Conservation (phyloP, 2,797 vertebrate genomes). For the Periparus ater region DNA sequence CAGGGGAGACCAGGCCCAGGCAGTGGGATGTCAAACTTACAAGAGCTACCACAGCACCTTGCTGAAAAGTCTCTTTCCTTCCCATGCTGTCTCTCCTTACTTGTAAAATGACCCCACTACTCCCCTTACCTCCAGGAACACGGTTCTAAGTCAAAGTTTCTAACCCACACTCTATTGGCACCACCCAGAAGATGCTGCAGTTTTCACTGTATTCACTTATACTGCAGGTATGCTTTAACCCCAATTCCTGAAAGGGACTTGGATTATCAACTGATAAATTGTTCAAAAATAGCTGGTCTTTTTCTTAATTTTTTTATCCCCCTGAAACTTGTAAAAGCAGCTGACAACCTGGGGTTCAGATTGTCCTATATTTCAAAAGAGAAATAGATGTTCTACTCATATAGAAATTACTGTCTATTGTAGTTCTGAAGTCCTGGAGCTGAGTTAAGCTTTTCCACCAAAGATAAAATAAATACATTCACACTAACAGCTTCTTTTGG, state of each 20-base stretch:
- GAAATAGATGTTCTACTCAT: not conserved
- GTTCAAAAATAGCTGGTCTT: not conserved
- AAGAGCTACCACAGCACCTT: not conserved
- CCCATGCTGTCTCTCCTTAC: not conserved
- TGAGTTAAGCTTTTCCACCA: not conserved
- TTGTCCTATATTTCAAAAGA: not conserved
- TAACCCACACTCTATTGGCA: not conserved
- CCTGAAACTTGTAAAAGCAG: not conserved
- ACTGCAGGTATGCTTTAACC: not conserved
- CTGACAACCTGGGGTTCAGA: not conserved
- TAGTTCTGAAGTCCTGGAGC: not conserved
- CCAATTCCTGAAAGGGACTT: not conserved
- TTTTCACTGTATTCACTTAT: not conserved
- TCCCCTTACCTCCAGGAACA: not conserved
- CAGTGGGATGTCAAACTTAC: not conserved
- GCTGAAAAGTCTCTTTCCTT: not conserved
- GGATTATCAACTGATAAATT: not conserved
- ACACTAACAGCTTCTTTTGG: not conserved
- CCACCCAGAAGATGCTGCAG: not conserved
- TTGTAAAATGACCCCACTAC: not conserved
- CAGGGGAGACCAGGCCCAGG: not conserved
- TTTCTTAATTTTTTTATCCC: accelerated
- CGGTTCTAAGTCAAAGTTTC: not conserved
- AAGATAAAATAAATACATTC: not conserved
- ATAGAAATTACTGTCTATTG: not conserved